A percentile compares a stretch with the other conserved stretches of the same genome.
These are phyloP conservation scores for Polydrusus pterygomalis DNA, from an alignment of 2,888 invertebrate genomes.

Conservation along the genomic window DNA sequence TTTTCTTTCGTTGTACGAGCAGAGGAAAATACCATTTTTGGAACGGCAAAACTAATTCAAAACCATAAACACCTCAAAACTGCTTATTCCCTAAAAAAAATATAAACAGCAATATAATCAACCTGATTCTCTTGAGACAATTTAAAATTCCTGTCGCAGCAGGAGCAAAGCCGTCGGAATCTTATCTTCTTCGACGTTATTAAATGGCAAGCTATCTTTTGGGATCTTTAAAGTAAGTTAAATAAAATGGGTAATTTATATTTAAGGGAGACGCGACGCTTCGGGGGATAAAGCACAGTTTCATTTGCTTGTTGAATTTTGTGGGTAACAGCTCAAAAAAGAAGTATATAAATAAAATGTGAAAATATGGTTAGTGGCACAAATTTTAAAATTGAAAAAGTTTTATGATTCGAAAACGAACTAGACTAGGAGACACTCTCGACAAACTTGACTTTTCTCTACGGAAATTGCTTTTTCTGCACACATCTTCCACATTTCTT, in stretches of 20 bases:
- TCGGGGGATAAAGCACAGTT: background rate
- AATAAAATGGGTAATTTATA: conserved; percentile 23
- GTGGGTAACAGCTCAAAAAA: background rate
- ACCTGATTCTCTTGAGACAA: conserved; percentile 18
- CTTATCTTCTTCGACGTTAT: conserved; percentile 29
- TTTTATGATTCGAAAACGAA: too few species aligned
- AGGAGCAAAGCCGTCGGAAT: conserved; percentile 30
- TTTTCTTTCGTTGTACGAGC: too few species aligned
- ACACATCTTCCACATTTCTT: too few species aligned
- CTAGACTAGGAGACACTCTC: too few species aligned
- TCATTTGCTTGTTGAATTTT: background rate
- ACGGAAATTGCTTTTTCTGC: too few species aligned
- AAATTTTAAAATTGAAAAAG: too few species aligned
- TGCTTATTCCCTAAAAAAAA: background rate
- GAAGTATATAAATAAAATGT: background rate
- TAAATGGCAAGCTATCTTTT: conserved; percentile 28
- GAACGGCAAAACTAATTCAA: background rate
- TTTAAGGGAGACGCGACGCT: background rate
- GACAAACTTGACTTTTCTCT: too few species aligned
- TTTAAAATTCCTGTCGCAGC: conserved; percentile 42
- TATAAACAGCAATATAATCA: conserved; percentile 21
- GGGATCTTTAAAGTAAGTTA: conserved; percentile 19
- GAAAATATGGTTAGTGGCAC: background rate
- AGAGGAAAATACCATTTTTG: too few species aligned
- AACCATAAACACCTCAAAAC: background rate